Evolutionary conservation across 2,113 vertebrate species (phyloP), one percentile per base, ranked within the genome.

Genomic region (Shinisaurus crocodilurus): DNA sequence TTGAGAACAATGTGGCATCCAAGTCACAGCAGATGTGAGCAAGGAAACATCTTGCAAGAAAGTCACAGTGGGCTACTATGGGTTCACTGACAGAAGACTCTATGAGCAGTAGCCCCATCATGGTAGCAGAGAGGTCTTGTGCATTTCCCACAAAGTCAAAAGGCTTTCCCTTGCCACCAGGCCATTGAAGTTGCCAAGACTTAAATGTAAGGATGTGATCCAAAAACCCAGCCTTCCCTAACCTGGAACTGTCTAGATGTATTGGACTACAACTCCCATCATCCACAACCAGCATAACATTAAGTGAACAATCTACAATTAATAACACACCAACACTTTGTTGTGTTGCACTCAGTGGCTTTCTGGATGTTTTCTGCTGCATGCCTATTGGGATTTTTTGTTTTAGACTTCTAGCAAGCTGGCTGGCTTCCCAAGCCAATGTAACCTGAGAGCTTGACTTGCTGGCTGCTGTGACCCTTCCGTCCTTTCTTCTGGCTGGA

Each of bases 351-450:
- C 34, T 34, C n/a, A 76, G 20, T 25, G 48, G 23, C 13, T 54
- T 57, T 77, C 48, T 79, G 54, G 8, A 40, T 83, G 57, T 57
- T 72, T 48, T 43, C 25, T 82, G 16, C 69, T 67, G n/a, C 18
- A 9, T 20, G 25, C 37, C 50, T 88, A 63, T 32, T 65, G 20
- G 16, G 18, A 2, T 18, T 48, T 75, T 84, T 37, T 29, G 37
- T 79, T 85, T 88, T 1, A 69, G 37, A 60, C 65, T 80, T 85
- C 18, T 23, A 69, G 63, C 43, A 57, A 67, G 20, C 75, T 85
- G 75, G 37, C 50, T 81, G 50, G 32, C 50, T 77, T 91, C 16
- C 76, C 82, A 74, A 85, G 82, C 74, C 72, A 72, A 70, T 74
- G 45, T 54, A 91, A 85, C 74, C 45, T 12, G 12, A 88, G 48